Evolutionary conservation across 2,888 invertebrate genomes (phyloP), one percentile per base, ranked within the genome.

Genomic region (Meiosimyza decipiens): DNA sequence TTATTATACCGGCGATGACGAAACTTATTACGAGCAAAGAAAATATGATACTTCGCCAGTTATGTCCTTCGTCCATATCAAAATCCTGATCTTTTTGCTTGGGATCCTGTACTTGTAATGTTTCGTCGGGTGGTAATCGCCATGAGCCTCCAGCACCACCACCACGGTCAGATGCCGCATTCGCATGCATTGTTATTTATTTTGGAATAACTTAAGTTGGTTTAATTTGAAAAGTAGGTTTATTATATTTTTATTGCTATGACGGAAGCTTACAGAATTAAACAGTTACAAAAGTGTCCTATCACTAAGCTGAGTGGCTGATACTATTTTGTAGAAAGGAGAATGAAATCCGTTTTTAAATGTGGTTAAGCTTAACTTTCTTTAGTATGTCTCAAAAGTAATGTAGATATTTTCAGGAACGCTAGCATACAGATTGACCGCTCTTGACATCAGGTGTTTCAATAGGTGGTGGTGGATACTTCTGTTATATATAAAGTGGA

Each of bases 91-190:
- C 91, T 88, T 95, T 95, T 88, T 92, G 91, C 89, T 95, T 93
- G 86, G 94, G 93, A 90, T 94, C 95, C 89, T 92, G 94, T 88
- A 95, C 95, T 89, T 95, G 95, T 82, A 95, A 91, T 82, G 95
- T 95, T 90, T 95, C 95, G 90, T 95, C 95, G 86, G 95, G 95
- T 88, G 95, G 95, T 88, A 95, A 91, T 89, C 95, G 93, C 95
- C 95, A 95, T 88, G 94, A 94, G 88, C 90, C 90, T 87, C 89
- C 89, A 71, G 82, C 82, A 88, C 90, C 90, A 22, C 90, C 90
- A 89, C 93, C 94, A 89, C 94, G 92, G 90, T 95, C 95, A 88
- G 94, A 90, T 89, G 92, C 92, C 88, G 93, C 93, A 91, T 93
- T 94, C 90, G 94, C 93, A 92, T 95, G 95, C 95, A 95, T 95